phyloP scores from a whole-genome alignment of 1,140 invertebrate species.

The Asobara japonica region DNA sequence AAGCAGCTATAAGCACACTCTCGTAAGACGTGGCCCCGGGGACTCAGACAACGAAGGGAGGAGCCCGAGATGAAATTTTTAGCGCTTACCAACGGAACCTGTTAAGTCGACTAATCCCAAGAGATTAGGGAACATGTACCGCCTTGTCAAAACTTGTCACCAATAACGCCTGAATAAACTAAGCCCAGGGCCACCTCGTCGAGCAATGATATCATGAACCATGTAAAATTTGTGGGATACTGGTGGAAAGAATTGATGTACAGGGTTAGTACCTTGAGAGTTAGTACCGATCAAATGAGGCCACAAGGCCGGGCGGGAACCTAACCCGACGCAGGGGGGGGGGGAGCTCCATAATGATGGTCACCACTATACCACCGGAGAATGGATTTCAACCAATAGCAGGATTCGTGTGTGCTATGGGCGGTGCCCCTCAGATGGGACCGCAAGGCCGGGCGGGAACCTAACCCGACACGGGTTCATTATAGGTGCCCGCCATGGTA shows the following conservation, averaged over 20 bases:
- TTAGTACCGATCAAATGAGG: no score
- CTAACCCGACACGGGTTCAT: no score
- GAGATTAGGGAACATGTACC: conserved; percentile 47
- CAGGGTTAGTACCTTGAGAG: no score
- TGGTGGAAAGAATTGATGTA: background rate
- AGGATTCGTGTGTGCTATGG: no score
- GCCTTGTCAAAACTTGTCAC: conserved; percentile 58
- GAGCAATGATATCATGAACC: background rate
- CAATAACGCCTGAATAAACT: conserved; percentile 32
- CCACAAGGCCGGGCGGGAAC: no score
- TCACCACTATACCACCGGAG: no score
- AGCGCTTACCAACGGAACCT: conserved; percentile 33
- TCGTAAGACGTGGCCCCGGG: conserved; percentile 22
- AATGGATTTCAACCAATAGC: no score
- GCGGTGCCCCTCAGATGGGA: no score
- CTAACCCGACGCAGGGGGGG: no score
- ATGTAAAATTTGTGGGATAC: background rate
- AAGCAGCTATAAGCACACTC: conserved; percentile 5
- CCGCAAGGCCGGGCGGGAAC: no score
- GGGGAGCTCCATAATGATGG: no score
- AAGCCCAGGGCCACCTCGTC: background rate
- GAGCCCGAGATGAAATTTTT: background rate
- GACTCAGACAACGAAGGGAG: background rate
- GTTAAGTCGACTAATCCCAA: conserved; percentile 44
- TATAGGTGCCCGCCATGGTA: no score